These are phyloP conservation scores for Andrena haemorrhoa DNA, from an alignment of 2,888 invertebrate genomes.

Conservation along the genomic window DNA sequence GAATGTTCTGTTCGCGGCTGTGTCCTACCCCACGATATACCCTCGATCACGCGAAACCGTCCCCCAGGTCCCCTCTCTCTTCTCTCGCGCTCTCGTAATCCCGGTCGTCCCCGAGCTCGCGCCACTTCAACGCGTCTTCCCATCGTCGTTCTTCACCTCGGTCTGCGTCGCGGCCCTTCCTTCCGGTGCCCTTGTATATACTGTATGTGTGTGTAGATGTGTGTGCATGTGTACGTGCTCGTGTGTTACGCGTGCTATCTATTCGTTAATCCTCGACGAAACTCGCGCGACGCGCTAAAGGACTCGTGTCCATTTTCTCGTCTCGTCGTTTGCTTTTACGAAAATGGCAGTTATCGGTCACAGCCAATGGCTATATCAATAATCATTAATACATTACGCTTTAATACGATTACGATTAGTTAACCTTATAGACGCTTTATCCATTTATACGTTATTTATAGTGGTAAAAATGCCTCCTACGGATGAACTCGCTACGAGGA, in stretches of 20 bases:
- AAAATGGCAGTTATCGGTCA: constrained; percentile 85
- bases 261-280: constrained; percentile 6
- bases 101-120: constrained; percentile 29
- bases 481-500: constrained; percentile 55
- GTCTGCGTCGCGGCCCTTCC: constrained; percentile 13
- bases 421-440: constrained; percentile 69
- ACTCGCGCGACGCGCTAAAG: constrained; percentile 1
- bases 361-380: constrained; percentile 84
- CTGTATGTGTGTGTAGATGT: not conserved
- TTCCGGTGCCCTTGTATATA: not conserved
- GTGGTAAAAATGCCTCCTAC: constrained; percentile 64
- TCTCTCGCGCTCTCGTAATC: constrained; percentile 12
- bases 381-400: constrained; percentile 71
- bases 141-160: constrained; percentile 18
- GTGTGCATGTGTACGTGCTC: not conserved
- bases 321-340: constrained; percentile 74
- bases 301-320: constrained; percentile 38
- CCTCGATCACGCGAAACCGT: constrained; percentile 9
- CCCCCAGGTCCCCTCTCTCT: not conserved
- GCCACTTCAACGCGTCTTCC: not conserved
- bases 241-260: not conserved
- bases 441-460: constrained; percentile 57
- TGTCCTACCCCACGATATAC: constrained; percentile 9
- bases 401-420: constrained; percentile 73
- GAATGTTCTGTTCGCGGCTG: not conserved